Base-by-base conservation (phyloP, 2,113 vertebrate genomes). In the Sphaerodactylus townsendi region DNA sequence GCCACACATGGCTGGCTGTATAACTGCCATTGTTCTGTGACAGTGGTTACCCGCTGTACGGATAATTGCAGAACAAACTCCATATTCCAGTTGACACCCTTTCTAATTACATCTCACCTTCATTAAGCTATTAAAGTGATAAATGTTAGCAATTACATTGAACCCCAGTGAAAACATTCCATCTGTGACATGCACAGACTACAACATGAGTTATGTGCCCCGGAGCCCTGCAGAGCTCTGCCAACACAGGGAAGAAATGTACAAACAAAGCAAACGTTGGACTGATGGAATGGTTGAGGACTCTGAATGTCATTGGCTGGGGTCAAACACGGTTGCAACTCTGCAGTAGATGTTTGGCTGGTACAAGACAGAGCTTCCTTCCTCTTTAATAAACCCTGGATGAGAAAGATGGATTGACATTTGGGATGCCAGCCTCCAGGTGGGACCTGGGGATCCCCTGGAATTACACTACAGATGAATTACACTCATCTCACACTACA, bases 51-150 rank as follows among this genome's bases (percentile, higher is more conserved):
- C 87, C 0, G 17, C 91, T 92, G 85, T 90, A 95, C 64, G 93
- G 93, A 92, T 95, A 96, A 96, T 95, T 96, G 95, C 96, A 96
- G 95, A 96, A 96, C 95, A 96, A 96, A 96, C 93, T 95, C 94
- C 90, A 87, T 93, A 95, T 94, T 96, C 93, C 68, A 84, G 39
- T 81, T 94, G 96, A 94, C 95, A 95, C 91, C 92, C 90, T 94
- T 95, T 94, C 94, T 96, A 96, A 96, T 96, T 96, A 95, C 95
- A 95, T 93, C 92, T 96, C 93, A 95, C 94, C 95, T 96, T 96
- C 95, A 93, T 96, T 96, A 93, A 88, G 88, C 95, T 89, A 94
- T 96, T 96, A 96, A 95, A 95, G 93, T 96, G 96, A 96, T 95
- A 92, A 94, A 96, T 96, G 94, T 79, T 86, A 90, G 93, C 93